Evolutionary conservation across 2,888 invertebrate genomes (phyloP).

Genomic region (Drosophila incognita): DNA sequence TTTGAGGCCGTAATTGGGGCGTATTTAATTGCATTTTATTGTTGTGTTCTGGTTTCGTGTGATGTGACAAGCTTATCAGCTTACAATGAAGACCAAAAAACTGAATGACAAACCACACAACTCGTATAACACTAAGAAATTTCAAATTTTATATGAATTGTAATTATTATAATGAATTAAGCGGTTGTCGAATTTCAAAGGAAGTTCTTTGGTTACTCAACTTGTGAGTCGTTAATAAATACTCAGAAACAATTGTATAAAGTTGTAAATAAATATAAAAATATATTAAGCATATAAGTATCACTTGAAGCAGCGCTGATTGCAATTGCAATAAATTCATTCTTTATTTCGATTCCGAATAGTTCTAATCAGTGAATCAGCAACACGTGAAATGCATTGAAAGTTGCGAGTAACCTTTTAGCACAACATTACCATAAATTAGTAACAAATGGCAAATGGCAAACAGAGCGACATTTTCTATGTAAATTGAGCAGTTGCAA

Average conservation of each 20-base stretch:
- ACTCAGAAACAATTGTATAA: not conserved
- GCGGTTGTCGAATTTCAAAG: not conserved
- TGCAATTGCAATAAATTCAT: too few species aligned
- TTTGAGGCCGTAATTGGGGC: conserved; percentile 51
- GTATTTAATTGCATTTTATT: conserved; percentile 40
- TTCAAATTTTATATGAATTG: not conserved
- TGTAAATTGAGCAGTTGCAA: conserved; percentile 72
- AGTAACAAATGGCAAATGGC: conserved; percentile 51
- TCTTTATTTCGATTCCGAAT: not conserved
- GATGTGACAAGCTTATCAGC: conserved; percentile 21
- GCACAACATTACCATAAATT: conserved; percentile 63
- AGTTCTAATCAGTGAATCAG: not conserved
- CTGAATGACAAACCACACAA: not conserved
- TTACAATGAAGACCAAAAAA: conserved; percentile 32
- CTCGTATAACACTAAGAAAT: too few species aligned
- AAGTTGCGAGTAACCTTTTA: conserved; percentile 14
- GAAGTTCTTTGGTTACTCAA: not conserved
- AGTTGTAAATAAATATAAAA: not conserved
- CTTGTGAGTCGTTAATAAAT: not conserved
- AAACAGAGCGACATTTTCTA: conserved; percentile 54
- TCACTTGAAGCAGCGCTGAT: not conserved
- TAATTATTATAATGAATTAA: not conserved
- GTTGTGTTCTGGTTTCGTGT: not conserved
- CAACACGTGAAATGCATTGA: not conserved
- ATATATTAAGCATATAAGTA: not conserved